Evolutionary conservation across 1,140 invertebrate genomes (phyloP), one percentile per base, ranked within the genome.

Genomic region (Drosophila persimilis): DNA sequence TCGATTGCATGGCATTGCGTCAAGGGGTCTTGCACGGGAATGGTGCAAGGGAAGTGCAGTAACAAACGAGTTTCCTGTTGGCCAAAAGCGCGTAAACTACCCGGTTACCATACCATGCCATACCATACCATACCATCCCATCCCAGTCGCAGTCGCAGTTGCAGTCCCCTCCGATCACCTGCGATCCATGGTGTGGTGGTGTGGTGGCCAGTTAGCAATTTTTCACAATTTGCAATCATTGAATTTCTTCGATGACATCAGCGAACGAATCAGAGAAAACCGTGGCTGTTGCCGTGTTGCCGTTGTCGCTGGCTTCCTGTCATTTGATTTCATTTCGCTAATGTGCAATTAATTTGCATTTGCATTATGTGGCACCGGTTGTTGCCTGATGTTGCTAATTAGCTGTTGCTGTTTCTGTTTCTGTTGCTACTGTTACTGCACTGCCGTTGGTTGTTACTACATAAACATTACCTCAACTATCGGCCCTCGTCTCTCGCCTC

Each of bases 181-280:
- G 8, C 29, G 29, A 31, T 35, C 3, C 35, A 15, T 65, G 50
- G 45, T 56, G 55, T 26, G 20, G 1, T 29, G 29, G 29, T 29
- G 29, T 31, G 31, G 6, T 15, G 55, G 73, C 56, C 69, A 35
- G 57, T 59, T 59, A 41, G 64, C 74, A 74, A 83, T 81, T 81
- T 81, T 81, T 77, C 74, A 83, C 79, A 62, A 78, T 81, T 83
- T 74, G 74, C 70, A 77, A 78, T 81, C 24, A 26, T 26, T 26
- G 24, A 26, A 26, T 26, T 26, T 26, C 24, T 26, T 26, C 24
- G 24, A 26, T 26, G 24, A 26, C 24, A 26, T 26, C 79, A 77
- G 65, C 60, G 20, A 59, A 29, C 31, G 20, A 20, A 20, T 20
- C 20, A 20, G 52, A 51, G 56, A 51, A 44, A 31, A 53, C 31